These are phyloP conservation scores for Telenomus remus DNA, from an alignment of 1,140 invertebrate genomes.

Conservation along the genomic window DNA sequence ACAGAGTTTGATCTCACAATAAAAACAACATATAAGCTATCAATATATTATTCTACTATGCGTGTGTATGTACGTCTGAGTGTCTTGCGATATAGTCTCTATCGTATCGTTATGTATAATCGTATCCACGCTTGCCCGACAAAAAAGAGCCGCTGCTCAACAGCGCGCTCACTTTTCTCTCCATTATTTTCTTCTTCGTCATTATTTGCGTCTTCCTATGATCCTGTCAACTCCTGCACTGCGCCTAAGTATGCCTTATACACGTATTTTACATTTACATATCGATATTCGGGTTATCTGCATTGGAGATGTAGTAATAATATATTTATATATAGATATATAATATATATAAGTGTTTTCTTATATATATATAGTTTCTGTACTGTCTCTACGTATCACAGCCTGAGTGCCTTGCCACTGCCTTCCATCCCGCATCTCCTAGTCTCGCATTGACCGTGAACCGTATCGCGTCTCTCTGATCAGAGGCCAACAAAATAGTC, in stretches of 20 bases:
- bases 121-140: slow-evolving; percentile 62
- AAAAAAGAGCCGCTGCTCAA: slow-evolving; percentile 67
- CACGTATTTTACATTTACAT: slow-evolving; percentile 72
- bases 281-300: slow-evolving; percentile 70
- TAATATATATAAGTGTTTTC: slow-evolving; percentile 70
- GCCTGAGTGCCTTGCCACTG: slow-evolving; percentile 75
- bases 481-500: no score
- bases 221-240: slow-evolving; percentile 24
- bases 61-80: slow-evolving; percentile 60
- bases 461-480: no score
- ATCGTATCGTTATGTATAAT: slow-evolving; percentile 73
- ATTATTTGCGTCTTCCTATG: slow-evolving; percentile 16
- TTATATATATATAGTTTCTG: slow-evolving; percentile 73
- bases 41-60: slow-evolving; percentile 76
- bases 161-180: slow-evolving; percentile 60
- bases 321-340: slow-evolving; percentile 34
- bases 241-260: slow-evolving; percentile 62
- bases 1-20: slow-evolving; percentile 49
- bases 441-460: slow-evolving; percentile 1
- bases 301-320: slow-evolving; percentile 64
- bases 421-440: slow-evolving; percentile 56
- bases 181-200: slow-evolving; percentile 12
- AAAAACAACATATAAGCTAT: slow-evolving; percentile 75
- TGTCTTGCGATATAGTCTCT: slow-evolving; percentile 73
- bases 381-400: slow-evolving; percentile 76